phyloP scores from a whole-genome alignment of 2,797 vertebrate species.

The Mormyrops boulengeri region DNA sequence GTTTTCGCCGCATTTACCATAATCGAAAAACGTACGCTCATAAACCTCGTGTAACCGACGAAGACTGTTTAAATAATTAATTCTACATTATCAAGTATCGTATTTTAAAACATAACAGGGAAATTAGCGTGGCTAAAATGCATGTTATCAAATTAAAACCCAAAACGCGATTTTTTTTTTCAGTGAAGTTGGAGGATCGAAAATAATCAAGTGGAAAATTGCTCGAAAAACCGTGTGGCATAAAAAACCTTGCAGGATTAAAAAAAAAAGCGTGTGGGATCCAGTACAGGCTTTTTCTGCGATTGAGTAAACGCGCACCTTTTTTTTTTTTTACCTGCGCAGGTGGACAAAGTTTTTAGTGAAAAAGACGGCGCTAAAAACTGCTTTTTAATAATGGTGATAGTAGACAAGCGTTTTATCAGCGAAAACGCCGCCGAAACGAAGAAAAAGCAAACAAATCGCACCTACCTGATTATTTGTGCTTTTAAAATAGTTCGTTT shows the following conservation, averaged over 20 bases:
- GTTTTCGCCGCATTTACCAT: background rate
- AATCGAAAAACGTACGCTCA: background rate
- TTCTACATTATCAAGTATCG: background rate
- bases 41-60: background rate
- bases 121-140: background rate
- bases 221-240: background rate
- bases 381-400: slow-evolving; percentile 25
- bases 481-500: slow-evolving; percentile 71
- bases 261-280: background rate
- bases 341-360: slow-evolving; percentile 47
- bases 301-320: slow-evolving; percentile 35
- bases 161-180: slow-evolving; percentile 8
- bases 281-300: background rate
- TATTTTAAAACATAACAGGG: background rate
- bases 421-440: slow-evolving; percentile 21
- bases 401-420: slow-evolving; percentile 28
- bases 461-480: slow-evolving; percentile 68
- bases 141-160: slow-evolving; percentile 3
- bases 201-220: slow-evolving; percentile 1
- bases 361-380: slow-evolving; percentile 24
- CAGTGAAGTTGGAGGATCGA: background rate
- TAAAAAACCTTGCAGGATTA: background rate
- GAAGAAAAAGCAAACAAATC: slow-evolving; percentile 42
- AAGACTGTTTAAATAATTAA: background rate
- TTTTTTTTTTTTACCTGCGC: slow-evolving; percentile 54